A percentile compares a stretch with the other conserved stretches of the same genome.
phyloP scores from a whole-genome alignment of 2,888 invertebrate species.

The Acronicta aceris region DNA sequence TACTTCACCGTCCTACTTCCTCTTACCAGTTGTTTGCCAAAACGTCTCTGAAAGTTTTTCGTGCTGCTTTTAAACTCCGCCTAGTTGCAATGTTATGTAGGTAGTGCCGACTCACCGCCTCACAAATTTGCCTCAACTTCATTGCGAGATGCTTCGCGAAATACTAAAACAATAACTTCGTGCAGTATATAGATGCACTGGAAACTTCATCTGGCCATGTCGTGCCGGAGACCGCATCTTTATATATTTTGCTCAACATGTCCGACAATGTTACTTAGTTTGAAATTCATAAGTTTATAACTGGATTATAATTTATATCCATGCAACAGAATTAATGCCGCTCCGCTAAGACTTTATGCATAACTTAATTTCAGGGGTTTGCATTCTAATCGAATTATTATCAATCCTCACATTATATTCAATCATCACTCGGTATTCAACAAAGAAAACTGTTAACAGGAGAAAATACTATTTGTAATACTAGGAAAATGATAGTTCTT shows the following conservation, averaged over 20 bases:
- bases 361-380: slow-evolving; percentile 17
- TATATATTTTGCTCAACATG: slow-evolving; percentile 15
- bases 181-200: slow-evolving; percentile 37
- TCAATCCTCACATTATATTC: background rate
- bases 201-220: slow-evolving; percentile 25
- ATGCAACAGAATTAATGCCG: slow-evolving; percentile 1
- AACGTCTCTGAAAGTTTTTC: slow-evolving; percentile 64
- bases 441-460: background rate
- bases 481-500: no score
- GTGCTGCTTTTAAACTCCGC: slow-evolving; percentile 51
- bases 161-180: slow-evolving; percentile 40
- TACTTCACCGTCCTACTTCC: slow-evolving; percentile 55
- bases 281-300: slow-evolving; percentile 6
- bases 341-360: background rate
- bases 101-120: slow-evolving; percentile 44
- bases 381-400: slow-evolving; percentile 15
- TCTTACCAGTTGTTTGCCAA: slow-evolving; percentile 64
- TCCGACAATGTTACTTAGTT: slow-evolving; percentile 7
- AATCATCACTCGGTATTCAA: background rate
- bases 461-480: background rate
- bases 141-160: slow-evolving; percentile 35
- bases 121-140: slow-evolving; percentile 52
- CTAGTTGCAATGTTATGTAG: slow-evolving; percentile 51
- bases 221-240: slow-evolving; percentile 6
- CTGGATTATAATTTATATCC: slow-evolving; percentile 5